phyloP scores from a whole-genome alignment of 2,797 vertebrate species.

The Erpetoichthys calabaricus region DNA sequence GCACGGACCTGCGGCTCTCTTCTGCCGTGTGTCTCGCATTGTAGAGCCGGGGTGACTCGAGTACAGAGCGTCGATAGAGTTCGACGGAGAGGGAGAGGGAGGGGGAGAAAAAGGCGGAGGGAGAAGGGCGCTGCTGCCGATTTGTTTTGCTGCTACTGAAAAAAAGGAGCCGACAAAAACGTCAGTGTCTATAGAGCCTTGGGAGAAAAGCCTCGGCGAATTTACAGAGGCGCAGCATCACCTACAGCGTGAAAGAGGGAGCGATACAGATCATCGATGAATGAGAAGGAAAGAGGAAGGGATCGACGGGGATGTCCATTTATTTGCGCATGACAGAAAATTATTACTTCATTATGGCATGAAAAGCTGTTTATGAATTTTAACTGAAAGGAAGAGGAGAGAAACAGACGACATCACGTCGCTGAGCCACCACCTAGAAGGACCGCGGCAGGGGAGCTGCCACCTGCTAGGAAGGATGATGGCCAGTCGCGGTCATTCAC shows the following conservation, averaged over 20 bases:
- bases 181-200: constrained; percentile 22
- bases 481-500: too few relatives aligned
- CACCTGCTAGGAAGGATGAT: too few relatives aligned
- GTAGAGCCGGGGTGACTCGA: too few relatives aligned
- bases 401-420: too few relatives aligned
- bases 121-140: background rate
- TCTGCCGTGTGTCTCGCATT: too few relatives aligned
- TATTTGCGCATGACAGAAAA: too few relatives aligned
- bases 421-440: too few relatives aligned
- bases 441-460: too few relatives aligned
- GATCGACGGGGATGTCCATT: background rate
- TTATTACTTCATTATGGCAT: too few relatives aligned
- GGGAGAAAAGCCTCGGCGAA: constrained; percentile 17
- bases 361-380: too few relatives aligned
- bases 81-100: background rate
- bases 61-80: background rate
- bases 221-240: constrained; percentile 23
- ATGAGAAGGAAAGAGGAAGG: constrained; percentile 3
- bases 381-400: too few relatives aligned
- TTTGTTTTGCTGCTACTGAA: constrained; percentile 18
- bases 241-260: constrained; percentile 6
- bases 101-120: background rate
- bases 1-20: too few relatives aligned
- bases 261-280: background rate
- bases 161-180: constrained; percentile 6